Evolutionary conservation across 2,113 vertebrate species (phyloP).

Genomic region (Lophochroa leadbeateri): DNA sequence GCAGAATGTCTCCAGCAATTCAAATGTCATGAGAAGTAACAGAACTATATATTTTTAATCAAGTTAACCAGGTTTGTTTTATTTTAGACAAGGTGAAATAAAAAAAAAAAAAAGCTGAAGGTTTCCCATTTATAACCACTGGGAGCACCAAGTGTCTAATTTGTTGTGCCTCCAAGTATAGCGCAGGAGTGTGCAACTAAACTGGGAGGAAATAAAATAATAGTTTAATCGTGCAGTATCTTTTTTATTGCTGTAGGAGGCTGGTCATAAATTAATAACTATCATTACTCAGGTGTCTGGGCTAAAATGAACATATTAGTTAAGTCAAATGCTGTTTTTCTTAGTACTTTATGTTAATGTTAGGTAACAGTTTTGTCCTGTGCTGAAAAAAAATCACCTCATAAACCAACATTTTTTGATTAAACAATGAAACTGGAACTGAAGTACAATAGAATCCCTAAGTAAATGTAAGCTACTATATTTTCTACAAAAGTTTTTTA

Average conservation of each 20-base stretch:
- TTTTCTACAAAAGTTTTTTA: neutral
- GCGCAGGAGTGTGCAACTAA: neutral
- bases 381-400: conserved; percentile 25
- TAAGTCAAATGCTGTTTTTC: neutral
- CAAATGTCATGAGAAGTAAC: conserved; percentile 49
- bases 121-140: neutral
- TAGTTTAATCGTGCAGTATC: neutral
- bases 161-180: neutral
- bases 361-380: neutral
- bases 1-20: conserved; percentile 54
- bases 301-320: neutral
- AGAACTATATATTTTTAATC: conserved; percentile 58
- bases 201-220: neutral
- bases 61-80: conserved; percentile 23
- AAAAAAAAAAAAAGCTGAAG: neutral
- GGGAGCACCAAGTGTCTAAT: neutral
- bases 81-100: neutral
- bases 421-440: neutral
- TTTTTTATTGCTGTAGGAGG: neutral
- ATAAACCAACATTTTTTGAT: conserved; percentile 17
- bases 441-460: neutral
- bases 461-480: neutral
- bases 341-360: neutral
- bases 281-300: neutral
- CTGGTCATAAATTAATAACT: neutral